Evolutionary conservation across 2,888 invertebrate genomes (phyloP), one percentile per base, ranked within the genome.

Genomic region (Teinopalpus imperialis): DNA sequence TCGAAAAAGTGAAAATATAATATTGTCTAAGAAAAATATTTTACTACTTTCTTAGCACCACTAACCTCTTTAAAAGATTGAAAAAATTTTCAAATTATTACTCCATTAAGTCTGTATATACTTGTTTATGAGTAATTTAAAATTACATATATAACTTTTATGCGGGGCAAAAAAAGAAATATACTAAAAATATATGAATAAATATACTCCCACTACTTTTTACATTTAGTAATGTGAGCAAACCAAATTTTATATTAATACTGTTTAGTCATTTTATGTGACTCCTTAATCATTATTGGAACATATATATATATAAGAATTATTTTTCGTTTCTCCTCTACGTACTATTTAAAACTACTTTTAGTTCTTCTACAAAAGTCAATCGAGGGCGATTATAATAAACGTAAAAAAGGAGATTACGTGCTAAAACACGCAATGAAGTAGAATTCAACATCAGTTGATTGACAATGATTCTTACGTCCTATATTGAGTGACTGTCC

Each of bases 1-100:
- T 81, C 68, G 61, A 78, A 85, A 81, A 80, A 66, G 79, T 70
- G 59, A 80, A 82, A 79, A 76, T 76, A 79, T 57, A 66, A 73
- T 79, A 82, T 79, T 81, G 69, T 80, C 78, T 83, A 81, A 78
- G 73, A 80, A 83, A 81, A 81, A 86, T 86, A 83, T 78, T 71
- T 61, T 52, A 70, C 57, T 66, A n/a, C 51, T 72, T 72, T 74
- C 68, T 76, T 83, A 86, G 86, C 86, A 87, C 87, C 87, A 74
- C 83, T 80, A 80, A 59, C 61, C 69, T 74, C 68, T 62, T 56
- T 40, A 46, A 50, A 27, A 14, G 27, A 43, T 39, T 32, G 2
- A 10, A 44, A 26, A 12, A 20, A 10, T 32, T 18, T 16, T 16
- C 16, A 4, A 2, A 4, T 16, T 16, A 16, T 4, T 16, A 4